Percentiles rank a stretch among this genome's conserved stretches.
These are phyloP conservation scores for Pterostichus madidus DNA, from an alignment of 2,888 invertebrate genomes.

Conservation along the genomic window DNA sequence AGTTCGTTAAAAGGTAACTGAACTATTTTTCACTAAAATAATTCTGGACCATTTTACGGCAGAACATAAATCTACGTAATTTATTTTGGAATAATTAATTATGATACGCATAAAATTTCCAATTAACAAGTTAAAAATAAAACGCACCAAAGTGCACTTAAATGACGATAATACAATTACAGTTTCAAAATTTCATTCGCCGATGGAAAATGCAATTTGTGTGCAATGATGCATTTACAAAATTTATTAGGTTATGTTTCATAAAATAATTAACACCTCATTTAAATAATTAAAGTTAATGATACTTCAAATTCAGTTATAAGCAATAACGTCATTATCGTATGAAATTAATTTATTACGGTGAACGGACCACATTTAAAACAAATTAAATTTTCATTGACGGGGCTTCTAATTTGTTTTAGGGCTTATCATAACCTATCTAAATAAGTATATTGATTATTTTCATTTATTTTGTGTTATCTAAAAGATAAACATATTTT, in stretches of 20 bases:
- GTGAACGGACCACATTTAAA: background rate
- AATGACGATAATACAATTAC: background rate
- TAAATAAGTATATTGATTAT: too few relatives aligned
- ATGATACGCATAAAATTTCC: background rate
- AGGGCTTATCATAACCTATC: background rate
- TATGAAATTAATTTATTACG: background rate
- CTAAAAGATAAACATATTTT: background rate
- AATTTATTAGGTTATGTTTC: constrained; percentile 8
- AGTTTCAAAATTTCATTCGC: background rate
- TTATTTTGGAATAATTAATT: background rate
- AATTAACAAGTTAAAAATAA: background rate
- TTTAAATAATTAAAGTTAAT: background rate
- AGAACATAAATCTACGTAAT: too few relatives aligned
- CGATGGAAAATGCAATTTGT: background rate
- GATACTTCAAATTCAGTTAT: background rate
- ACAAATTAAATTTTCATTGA: background rate
- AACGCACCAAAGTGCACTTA: too few relatives aligned
- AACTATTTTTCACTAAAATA: too few relatives aligned
- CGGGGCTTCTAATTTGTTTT: background rate
- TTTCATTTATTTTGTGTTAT: background rate
- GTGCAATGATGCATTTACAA: background rate
- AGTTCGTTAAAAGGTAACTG: too few relatives aligned
- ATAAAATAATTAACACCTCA: constrained; percentile 15
- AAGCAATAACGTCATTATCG: background rate
- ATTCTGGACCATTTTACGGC: too few relatives aligned